These are phyloP conservation scores for Xenus cinereus DNA, from an alignment of 2,113 vertebrate genomes.

Conservation along the genomic window DNA sequence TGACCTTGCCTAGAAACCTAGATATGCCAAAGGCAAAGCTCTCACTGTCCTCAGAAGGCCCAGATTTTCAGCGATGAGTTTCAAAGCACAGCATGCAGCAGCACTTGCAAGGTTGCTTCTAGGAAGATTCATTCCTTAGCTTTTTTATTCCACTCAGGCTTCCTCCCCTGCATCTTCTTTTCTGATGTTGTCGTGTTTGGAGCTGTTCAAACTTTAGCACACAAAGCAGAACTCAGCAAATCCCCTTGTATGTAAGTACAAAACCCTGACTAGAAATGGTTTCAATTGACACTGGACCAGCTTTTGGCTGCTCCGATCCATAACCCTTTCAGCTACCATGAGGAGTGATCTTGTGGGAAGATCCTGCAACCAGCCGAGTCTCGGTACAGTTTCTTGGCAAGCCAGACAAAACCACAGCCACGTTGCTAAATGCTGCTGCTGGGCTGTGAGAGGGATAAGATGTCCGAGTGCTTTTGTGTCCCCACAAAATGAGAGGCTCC, in stretches of 20 bases:
- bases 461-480: fast-evolving
- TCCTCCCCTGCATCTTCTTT: neutral
- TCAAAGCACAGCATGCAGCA: neutral
- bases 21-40: neutral
- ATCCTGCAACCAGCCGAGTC: fast-evolving
- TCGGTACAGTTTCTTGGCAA: neutral
- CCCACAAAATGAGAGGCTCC: neutral
- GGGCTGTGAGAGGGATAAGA: neutral
- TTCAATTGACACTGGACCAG: fast-evolving
- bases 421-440: neutral
- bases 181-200: neutral
- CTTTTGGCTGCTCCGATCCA: neutral
- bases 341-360: neutral
- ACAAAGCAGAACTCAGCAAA: neutral
- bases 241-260: neutral
- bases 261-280: neutral
- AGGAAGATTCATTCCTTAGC: neutral
- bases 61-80: neutral
- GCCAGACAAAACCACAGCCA: neutral
- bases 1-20: neutral
- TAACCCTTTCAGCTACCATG: neutral
- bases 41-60: neutral
- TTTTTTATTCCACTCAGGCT: neutral
- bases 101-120: neutral
- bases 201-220: neutral